These are phyloP conservation scores for Lasaia peninsularis DNA, from an alignment of 1,140 invertebrate species.

Conservation along the genomic window DNA sequence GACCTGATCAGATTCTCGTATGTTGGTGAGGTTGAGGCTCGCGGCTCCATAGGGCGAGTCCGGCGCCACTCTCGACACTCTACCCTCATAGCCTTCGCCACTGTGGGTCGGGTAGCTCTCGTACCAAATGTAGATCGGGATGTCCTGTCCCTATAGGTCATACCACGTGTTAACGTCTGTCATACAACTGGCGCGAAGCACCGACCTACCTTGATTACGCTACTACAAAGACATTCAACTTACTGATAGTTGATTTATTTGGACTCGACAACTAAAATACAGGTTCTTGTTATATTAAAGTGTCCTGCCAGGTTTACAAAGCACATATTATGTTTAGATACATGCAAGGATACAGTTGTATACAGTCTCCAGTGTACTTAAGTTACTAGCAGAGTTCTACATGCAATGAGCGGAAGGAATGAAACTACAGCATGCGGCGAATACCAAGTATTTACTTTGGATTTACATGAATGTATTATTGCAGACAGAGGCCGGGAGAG, in stretches of 20 bases:
- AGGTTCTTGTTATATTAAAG: conserved; percentile 17
- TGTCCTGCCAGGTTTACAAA: conserved; percentile 12
- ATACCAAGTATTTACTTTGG: conserved; percentile 1
- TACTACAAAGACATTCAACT: conserved; percentile 16
- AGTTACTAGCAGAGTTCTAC: conserved; percentile 8
- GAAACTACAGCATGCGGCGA: conserved; percentile 16
- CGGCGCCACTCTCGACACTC: conserved; percentile 91
- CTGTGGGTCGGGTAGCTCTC: conserved; percentile 96
- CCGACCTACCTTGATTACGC: conserved; percentile 10
- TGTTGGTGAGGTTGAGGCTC: conserved; percentile 95
- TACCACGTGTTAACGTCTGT: conserved; percentile 27
- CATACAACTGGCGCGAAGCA: conserved; percentile 38
- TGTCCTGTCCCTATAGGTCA: conserved; percentile 88
- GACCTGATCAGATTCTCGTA: conserved; percentile 91
- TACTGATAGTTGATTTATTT: neutral
- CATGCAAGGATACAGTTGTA: conserved; percentile 12
- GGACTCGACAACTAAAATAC: conserved; percentile 10
- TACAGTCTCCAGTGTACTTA: neutral
- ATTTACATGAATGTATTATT: conserved; percentile 25
- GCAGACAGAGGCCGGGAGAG: conserved; percentile 63
- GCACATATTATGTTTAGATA: neutral
- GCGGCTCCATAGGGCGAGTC: conserved; percentile 93
- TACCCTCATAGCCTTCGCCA: conserved; percentile 93
- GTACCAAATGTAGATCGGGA: conserved; percentile 98
- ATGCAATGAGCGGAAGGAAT: conserved; percentile 22